Conservation (phyloP, 2,888 invertebrate genomes). For the Alviniconcha strummeri region DNA sequence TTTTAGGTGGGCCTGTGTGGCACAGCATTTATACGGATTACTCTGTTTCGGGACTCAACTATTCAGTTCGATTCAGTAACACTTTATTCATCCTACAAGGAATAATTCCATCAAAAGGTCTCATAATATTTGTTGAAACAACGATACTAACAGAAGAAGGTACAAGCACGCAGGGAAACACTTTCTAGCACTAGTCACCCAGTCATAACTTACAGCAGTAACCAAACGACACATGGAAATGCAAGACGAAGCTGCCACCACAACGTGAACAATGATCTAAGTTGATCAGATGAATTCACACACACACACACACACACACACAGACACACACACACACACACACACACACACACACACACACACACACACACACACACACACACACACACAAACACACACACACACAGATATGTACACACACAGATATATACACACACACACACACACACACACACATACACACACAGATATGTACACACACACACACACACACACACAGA, state of each 20-base stretch:
- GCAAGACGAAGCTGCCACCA: background rate
- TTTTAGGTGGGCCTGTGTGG: background rate
- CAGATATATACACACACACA: background rate
- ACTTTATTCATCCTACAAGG: background rate
- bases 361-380: background rate
- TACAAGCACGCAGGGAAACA: background rate
- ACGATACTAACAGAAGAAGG: background rate
- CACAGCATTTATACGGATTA: background rate
- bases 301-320: background rate
- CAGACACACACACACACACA: background rate
- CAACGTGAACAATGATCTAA: background rate
- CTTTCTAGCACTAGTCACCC: background rate
- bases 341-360: background rate
- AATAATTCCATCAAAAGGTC: background rate
- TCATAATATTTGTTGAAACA: background rate
- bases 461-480: background rate
- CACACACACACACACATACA: slow-evolving; percentile 12
- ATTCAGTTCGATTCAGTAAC: background rate
- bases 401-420: background rate
- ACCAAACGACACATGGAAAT: too few species aligned
- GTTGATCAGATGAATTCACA: background rate
- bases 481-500: background rate
- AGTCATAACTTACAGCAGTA: background rate
- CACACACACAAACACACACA: background rate
- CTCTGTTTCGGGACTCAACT: background rate